These are phyloP conservation scores for Mormyrus hasselquistii DNA, from an alignment of 2,797 vertebrate genomes.

Conservation along the genomic window DNA sequence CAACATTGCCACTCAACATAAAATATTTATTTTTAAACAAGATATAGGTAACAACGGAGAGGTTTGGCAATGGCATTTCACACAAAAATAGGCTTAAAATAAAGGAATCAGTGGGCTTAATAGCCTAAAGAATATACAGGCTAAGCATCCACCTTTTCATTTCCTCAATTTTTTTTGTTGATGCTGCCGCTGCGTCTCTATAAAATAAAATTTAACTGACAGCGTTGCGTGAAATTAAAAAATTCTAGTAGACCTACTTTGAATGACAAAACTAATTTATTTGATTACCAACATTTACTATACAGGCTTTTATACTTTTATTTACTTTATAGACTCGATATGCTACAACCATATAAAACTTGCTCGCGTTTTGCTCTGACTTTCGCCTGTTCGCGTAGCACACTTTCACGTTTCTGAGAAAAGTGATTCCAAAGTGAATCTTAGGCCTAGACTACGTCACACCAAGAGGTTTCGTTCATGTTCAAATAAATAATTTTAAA, in stretches of 20 bases:
- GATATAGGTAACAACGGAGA: not conserved
- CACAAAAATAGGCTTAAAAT: too few species aligned
- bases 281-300: not conserved
- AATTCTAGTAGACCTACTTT: not conserved
- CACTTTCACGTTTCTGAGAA: too few species aligned
- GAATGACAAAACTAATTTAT: not conserved
- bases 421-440: too few species aligned
- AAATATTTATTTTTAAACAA: not conserved
- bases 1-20: not conserved
- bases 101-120: too few species aligned
- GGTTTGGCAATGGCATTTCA: not conserved
- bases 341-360: not conserved
- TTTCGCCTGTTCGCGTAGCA: too few species aligned
- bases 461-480: too few species aligned
- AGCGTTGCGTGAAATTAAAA: not conserved
- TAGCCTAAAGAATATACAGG: not conserved
- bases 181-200: too few species aligned
- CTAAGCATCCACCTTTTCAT: not conserved
- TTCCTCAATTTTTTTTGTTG: not conserved
- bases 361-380: not conserved
- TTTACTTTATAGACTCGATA: not conserved
- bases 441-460: too few species aligned
- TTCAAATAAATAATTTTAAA: too few species aligned
- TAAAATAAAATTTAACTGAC: not conserved
- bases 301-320: not conserved